phyloP scores from a whole-genome alignment of 2,113 vertebrate genomes.

The Ranitomeya imitator region DNA sequence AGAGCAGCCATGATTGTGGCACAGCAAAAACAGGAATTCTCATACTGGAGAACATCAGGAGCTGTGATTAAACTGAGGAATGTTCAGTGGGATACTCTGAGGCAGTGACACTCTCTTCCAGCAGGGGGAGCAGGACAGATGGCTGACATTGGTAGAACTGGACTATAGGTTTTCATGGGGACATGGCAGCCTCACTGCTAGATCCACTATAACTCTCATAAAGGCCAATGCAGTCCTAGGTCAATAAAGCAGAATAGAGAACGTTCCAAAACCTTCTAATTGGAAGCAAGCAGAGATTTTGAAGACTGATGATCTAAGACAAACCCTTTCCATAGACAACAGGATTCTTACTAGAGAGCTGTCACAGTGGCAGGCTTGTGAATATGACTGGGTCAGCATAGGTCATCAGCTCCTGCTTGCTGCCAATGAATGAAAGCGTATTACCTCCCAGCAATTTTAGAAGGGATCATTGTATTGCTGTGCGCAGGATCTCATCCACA shows the following conservation, averaged over 20 bases:
- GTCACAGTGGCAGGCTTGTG: no score
- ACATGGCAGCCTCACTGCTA: background rate
- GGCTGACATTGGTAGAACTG: background rate
- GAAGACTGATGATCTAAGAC: no score
- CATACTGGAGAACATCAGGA: background rate
- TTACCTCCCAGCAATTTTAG: background rate
- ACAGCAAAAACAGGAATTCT: background rate
- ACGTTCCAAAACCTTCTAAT: no score
- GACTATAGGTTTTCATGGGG: background rate
- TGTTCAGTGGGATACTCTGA: background rate
- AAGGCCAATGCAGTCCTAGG: background rate
- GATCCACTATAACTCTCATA: background rate
- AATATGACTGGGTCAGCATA: no score
- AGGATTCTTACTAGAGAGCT: no score
- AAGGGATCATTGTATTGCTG: background rate
- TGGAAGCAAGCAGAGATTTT: no score
- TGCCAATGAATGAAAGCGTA: background rate
- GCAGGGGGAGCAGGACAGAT: background rate
- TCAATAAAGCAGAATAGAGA: no score
- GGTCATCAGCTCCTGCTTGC: background rate
- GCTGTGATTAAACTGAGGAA: background rate
- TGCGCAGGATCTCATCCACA: background rate
- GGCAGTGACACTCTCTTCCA: background rate
- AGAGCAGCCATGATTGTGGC: background rate
- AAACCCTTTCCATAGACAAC: no score